phyloP scores from a whole-genome alignment of 2,888 invertebrate species.

The Eulithis prunata region DNA sequence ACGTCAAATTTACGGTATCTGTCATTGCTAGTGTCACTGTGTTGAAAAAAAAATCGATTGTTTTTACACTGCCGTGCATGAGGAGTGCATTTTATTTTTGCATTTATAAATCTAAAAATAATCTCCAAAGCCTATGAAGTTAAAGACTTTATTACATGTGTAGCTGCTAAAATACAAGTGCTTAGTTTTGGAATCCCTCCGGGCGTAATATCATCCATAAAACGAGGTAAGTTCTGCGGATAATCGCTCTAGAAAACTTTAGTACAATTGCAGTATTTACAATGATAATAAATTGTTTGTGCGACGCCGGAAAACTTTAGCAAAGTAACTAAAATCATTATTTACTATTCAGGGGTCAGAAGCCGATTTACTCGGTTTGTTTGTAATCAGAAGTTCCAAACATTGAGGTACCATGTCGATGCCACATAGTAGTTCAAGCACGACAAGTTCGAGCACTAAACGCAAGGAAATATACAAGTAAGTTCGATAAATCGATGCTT shows the following conservation, averaged over 20 bases:
- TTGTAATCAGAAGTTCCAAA: conserved; percentile 25
- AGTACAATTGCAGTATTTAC: conserved; percentile 5
- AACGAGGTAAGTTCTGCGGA: conserved; percentile 18
- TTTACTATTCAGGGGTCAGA: background rate
- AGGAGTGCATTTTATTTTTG: conserved; percentile 14
- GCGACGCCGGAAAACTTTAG: background rate
- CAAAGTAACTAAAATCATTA: conserved; percentile 1
- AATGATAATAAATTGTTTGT: conserved; percentile 6
- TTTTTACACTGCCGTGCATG: conserved; percentile 20
- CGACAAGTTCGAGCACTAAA: conserved; percentile 78
- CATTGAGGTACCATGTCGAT: conserved; percentile 67
- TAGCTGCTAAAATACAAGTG: background rate
- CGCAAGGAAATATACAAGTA: conserved; percentile 83
- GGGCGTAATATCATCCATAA: conserved; percentile 3
- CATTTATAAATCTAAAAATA: conserved; percentile 4
- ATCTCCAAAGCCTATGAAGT: background rate
- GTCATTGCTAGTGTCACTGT: conserved; percentile 20
- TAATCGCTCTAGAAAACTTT: conserved; percentile 7
- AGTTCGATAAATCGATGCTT: conserved; percentile 41
- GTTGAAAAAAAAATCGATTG: conserved; percentile 29
- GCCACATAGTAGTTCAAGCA: conserved; percentile 81
- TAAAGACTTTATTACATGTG: background rate
- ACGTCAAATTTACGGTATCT: background rate
- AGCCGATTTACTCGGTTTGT: background rate
- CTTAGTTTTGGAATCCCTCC: conserved; percentile 6